Conservation (phyloP, 2,888 invertebrate genomes). For the Subacronicta megacephala region DNA sequence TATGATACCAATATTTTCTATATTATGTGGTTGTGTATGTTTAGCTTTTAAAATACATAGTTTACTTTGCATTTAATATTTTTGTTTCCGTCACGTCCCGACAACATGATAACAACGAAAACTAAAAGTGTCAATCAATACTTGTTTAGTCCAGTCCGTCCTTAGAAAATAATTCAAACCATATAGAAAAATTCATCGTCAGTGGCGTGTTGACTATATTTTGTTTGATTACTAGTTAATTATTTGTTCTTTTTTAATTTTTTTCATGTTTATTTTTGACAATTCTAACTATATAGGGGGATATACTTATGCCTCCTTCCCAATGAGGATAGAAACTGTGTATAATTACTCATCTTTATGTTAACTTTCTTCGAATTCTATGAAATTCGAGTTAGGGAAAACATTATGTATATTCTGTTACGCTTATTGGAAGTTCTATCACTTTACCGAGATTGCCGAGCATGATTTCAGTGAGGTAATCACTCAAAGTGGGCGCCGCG, state of each 20-base stretch:
- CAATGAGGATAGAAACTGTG: background rate
- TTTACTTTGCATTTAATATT: conserved; percentile 77
- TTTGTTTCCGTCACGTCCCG: conserved; percentile 53
- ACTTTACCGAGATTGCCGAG: background rate
- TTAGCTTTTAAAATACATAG: conserved; percentile 69
- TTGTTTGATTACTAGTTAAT: conserved; percentile 3
- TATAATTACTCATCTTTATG: background rate
- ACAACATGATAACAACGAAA: conserved; percentile 59
- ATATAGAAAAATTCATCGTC: conserved; percentile 24
- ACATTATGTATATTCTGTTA: background rate
- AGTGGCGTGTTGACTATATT: conserved; percentile 10
- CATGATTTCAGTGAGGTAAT: too few species aligned
- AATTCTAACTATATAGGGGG: background rate
- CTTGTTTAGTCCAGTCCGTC: conserved; percentile 81
- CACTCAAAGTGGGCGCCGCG: too few species aligned
- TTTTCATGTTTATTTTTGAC: conserved; percentile 12
- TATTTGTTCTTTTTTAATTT: background rate
- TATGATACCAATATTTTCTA: conserved; percentile 64
- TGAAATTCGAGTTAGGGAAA: background rate
- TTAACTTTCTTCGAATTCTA: background rate
- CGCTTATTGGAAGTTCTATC: background rate
- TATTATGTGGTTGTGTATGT: conserved; percentile 75
- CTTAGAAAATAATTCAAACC: conserved; percentile 69
- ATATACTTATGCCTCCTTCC: background rate
- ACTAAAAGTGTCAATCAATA: conserved; percentile 58